These are phyloP conservation scores for Scelioninae gen. 1 DNA, from an alignment of 2,888 invertebrate species.

Conservation along the genomic window DNA sequence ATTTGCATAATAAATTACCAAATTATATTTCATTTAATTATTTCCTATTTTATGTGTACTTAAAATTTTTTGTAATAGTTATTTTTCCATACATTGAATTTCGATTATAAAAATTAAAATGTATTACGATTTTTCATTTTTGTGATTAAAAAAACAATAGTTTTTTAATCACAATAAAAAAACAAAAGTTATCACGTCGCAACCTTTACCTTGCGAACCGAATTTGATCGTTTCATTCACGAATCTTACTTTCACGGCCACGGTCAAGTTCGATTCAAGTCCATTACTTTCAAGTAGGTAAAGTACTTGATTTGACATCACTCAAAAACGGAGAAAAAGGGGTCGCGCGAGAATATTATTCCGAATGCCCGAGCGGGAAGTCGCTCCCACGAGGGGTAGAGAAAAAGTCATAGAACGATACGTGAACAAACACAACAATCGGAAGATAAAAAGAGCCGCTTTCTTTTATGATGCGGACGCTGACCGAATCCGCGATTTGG, in stretches of 20 bases:
- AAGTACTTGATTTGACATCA: slow-evolving; percentile 47
- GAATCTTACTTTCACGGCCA: slow-evolving; percentile 64
- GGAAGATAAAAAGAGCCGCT: slow-evolving; percentile 62
- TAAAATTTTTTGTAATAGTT: too few relatives aligned
- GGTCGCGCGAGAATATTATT: slow-evolving; percentile 44
- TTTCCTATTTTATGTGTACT: too few relatives aligned
- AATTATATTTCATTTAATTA: too few relatives aligned
- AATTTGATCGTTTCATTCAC: slow-evolving; percentile 55
- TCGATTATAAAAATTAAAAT: too few relatives aligned
- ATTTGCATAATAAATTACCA: too few relatives aligned
- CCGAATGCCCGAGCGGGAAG: slow-evolving; percentile 17
- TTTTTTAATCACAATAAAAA: background rate
- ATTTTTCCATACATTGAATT: too few relatives aligned
- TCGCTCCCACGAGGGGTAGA: slow-evolving; percentile 47
- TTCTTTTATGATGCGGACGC: slow-evolving; percentile 63
- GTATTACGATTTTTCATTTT: too few relatives aligned
- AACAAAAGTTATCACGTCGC: background rate
- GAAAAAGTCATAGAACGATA: slow-evolving; percentile 54
- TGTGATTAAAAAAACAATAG: too few relatives aligned
- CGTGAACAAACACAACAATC: slow-evolving; percentile 48
- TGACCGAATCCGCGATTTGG: slow-evolving; percentile 62
- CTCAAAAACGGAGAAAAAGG: slow-evolving; percentile 32
- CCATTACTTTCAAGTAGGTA: slow-evolving; percentile 52
- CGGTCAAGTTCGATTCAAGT: slow-evolving; percentile 62
- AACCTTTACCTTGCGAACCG: slow-evolving; percentile 38